These are phyloP conservation scores for Cacoxenus indagator DNA, from an alignment of 2,888 invertebrate species.

Conservation along the genomic window DNA sequence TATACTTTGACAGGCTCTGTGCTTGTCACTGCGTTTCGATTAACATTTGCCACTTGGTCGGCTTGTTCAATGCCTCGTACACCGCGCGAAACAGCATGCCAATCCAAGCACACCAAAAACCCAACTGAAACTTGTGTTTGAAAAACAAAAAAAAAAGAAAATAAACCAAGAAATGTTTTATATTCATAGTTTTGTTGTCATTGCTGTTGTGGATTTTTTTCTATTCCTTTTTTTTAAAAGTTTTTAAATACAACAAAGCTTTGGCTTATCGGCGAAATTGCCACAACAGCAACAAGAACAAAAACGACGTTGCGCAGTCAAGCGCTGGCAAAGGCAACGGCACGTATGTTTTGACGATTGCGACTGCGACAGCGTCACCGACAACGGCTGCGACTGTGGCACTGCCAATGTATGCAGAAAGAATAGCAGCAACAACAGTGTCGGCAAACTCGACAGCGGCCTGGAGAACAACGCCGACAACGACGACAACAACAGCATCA, in stretches of 20 bases:
- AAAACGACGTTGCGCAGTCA: not conserved
- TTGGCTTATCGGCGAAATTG: constrained; percentile 47
- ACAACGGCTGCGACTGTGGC: too few relatives aligned
- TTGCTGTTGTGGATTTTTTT: constrained; percentile 27
- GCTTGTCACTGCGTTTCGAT: not conserved
- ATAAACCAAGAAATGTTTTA: too few relatives aligned
- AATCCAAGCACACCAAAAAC: constrained; percentile 52
- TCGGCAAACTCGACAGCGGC: too few relatives aligned
- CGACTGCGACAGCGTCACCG: too few relatives aligned
- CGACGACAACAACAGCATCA: too few relatives aligned
- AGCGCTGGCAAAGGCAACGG: too few relatives aligned
- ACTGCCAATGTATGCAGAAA: too few relatives aligned
- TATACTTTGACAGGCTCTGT: not conserved
- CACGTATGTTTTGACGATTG: too few relatives aligned
- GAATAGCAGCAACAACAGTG: constrained; percentile 3
- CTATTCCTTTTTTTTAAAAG: not conserved
- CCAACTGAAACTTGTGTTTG: constrained; percentile 46
- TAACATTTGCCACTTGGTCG: not conserved
- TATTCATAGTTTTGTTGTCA: too few relatives aligned
- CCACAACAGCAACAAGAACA: constrained; percentile 2
- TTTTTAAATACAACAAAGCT: constrained; percentile 35
- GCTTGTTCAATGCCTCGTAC: not conserved
- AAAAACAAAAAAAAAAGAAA: constrained; percentile 30
- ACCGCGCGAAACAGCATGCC: constrained; percentile 39
- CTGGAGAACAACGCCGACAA: too few relatives aligned